Conservation (phyloP, 2,113 vertebrate species). For the Australoheros scitulus region DNA sequence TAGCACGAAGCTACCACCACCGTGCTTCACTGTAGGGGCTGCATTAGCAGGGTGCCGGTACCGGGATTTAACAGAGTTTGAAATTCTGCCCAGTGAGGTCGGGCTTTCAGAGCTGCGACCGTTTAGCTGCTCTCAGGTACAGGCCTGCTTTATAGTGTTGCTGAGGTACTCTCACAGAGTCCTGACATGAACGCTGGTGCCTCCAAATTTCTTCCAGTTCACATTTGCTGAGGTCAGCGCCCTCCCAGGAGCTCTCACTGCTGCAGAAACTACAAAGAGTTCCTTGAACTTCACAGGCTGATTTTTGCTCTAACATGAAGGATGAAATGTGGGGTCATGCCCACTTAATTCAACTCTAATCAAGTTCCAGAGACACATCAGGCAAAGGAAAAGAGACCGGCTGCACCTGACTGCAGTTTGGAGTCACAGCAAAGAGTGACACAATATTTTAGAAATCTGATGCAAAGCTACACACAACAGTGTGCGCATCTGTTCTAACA, state of each 20-base stretch:
- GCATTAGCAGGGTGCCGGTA: no score
- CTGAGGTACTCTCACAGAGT: neutral
- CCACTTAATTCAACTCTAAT: neutral
- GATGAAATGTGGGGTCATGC: neutral
- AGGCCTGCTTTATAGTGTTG: no score
- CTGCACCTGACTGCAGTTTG: neutral
- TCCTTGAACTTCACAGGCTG: neutral
- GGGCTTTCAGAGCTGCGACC: no score
- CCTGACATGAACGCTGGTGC: neutral
- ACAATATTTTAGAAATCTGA: accelerated
- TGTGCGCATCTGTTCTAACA: neutral
- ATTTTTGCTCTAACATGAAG: neutral
- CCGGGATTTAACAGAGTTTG: no score
- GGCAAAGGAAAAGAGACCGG: neutral
- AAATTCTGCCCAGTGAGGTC: no score
- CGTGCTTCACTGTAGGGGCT: no score
- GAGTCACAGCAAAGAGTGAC: neutral
- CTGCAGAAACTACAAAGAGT: neutral
- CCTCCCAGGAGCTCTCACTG: neutral
- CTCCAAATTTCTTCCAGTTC: no score
- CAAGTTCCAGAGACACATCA: neutral
- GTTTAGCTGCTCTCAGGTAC: no score
- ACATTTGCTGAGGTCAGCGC: no score
- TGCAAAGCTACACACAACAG: no score
- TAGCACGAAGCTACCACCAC: no score